These are phyloP conservation scores for Sternotherus odoratus DNA, from an alignment of 2,797 vertebrate species.

Conservation along the genomic window DNA sequence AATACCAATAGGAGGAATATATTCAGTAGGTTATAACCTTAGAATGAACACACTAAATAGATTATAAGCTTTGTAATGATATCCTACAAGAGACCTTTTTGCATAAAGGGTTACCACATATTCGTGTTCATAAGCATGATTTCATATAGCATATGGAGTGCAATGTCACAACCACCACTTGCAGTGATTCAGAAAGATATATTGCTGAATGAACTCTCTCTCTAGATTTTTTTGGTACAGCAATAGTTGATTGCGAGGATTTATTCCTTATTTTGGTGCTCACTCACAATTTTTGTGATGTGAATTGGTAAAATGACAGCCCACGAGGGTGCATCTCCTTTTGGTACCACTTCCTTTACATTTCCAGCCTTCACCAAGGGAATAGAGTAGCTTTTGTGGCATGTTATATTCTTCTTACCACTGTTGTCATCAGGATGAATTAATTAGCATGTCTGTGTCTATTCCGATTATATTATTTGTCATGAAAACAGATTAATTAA, in stretches of 20 bases:
- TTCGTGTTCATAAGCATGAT: too few relatives aligned
- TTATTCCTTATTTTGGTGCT: neutral
- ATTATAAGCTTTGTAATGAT: too few relatives aligned
- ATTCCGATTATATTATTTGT: slow-evolving; percentile 2
- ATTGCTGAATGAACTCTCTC: neutral
- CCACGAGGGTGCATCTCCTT: neutral
- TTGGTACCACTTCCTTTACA: neutral
- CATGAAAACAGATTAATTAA: slow-evolving; percentile 18
- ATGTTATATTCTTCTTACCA: neutral
- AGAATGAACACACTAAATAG: too few relatives aligned
- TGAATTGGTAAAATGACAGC: neutral
- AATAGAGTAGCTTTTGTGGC: neutral
- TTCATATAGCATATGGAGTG: too few relatives aligned
- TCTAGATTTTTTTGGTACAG: neutral
- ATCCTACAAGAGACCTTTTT: too few relatives aligned
- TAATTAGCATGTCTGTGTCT: slow-evolving; percentile 15
- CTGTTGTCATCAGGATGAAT: neutral
- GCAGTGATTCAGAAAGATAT: neutral
- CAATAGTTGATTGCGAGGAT: neutral
- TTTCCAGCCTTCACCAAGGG: neutral
- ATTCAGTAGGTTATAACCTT: too few relatives aligned
- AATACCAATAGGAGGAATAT: too few relatives aligned
- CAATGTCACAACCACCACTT: neutral
- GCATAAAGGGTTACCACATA: too few relatives aligned
- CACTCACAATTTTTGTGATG: neutral